phyloP scores from a whole-genome alignment of 2,113 vertebrate species.

The Embiotoca jacksoni region DNA sequence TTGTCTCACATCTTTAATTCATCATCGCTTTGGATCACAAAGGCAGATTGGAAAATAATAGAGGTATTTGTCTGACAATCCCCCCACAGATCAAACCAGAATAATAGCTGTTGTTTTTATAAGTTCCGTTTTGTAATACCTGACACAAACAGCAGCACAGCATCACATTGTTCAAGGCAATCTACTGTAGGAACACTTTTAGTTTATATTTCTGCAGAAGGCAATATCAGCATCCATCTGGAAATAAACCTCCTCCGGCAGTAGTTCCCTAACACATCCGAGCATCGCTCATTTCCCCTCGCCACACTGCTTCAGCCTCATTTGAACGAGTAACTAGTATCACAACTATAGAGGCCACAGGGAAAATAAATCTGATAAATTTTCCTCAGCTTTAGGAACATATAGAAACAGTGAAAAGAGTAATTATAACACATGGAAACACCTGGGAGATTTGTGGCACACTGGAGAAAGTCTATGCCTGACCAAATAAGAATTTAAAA shows the following conservation, averaged over 20 bases:
- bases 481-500: conserved; percentile 42
- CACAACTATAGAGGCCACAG: not conserved
- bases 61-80: conserved; percentile 7
- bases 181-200: conserved; percentile 9
- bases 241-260: conserved; percentile 31
- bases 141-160: not conserved
- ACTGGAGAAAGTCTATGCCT: conserved; percentile 13
- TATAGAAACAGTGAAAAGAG: not conserved
- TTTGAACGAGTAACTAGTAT: conserved; percentile 27
- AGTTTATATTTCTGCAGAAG: conserved; percentile 29
- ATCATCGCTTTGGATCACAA: conserved; percentile 39
- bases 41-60: conserved; percentile 30
- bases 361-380: not conserved
- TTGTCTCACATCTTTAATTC: conserved; percentile 29
- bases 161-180: conserved; percentile 21
- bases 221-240: conserved; percentile 39
- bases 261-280: conserved; percentile 5
- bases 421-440: conserved; percentile 18
- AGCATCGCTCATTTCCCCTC: conserved; percentile 20
- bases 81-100: not conserved
- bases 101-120: not conserved
- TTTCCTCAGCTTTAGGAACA: conserved; percentile 22
- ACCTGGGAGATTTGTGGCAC: conserved; percentile 1
- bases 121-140: not conserved
- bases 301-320: conserved; percentile 27